A percentile compares a stretch with the other conserved stretches of the same genome.
phyloP scores from a whole-genome alignment of 2,888 invertebrate species.

The Cryptus armator region DNA sequence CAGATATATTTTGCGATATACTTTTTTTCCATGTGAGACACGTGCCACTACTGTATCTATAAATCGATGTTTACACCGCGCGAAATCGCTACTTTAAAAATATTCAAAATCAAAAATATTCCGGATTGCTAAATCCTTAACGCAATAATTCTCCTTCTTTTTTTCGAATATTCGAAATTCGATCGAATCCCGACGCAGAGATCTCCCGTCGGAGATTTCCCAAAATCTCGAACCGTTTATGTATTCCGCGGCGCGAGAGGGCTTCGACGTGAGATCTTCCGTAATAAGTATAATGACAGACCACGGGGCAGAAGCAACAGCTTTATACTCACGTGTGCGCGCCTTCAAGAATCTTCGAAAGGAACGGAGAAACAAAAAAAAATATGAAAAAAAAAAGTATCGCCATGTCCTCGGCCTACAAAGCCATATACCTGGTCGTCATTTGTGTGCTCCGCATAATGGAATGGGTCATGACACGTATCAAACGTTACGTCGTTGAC shows the following conservation, averaged over 20 bases:
- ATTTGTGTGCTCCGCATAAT: constrained; percentile 67
- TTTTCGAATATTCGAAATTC: neutral
- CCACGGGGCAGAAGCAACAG: neutral
- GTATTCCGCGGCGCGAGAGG: neutral
- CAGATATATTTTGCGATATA: too few species aligned
- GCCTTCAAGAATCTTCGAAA: constrained; percentile 14
- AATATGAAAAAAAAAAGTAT: constrained; percentile 31
- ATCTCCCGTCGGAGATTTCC: neutral
- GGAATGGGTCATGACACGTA: constrained; percentile 67
- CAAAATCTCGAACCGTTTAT: neutral
- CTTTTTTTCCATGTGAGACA: too few species aligned
- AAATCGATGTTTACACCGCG: too few species aligned
- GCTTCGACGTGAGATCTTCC: neutral
- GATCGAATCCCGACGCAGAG: neutral
- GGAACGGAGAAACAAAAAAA: constrained; percentile 34
- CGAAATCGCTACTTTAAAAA: too few species aligned
- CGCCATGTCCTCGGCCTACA: constrained; percentile 76
- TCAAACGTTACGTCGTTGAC: constrained; percentile 38
- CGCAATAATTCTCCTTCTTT: neutral
- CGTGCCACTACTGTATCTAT: too few species aligned
- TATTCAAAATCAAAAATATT: neutral
- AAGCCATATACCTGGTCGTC: constrained; percentile 67
- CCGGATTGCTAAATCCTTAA: neutral
- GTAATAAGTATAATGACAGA: constrained; percentile 6
- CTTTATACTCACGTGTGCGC: neutral